Evolutionary conservation across 2,888 invertebrate genomes (phyloP), one percentile per base, ranked within the genome.

Genomic region (Caenorhabditis panamensis): DNA sequence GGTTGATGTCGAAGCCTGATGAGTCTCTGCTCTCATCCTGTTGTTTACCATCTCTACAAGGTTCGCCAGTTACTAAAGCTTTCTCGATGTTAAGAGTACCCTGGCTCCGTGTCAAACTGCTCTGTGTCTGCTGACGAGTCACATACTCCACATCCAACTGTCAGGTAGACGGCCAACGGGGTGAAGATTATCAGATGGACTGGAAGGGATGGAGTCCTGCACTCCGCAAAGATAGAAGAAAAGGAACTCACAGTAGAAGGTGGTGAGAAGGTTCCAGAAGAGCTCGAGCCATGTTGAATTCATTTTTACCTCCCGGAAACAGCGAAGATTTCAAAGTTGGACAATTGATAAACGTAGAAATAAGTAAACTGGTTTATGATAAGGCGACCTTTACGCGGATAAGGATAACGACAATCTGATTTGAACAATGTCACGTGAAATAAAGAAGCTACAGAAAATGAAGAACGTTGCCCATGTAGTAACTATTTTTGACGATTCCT

Each of bases 1-100:
- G 73, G 64, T 73, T 73, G 11, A 73, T 73, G 58, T 73, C 73
- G 28, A 66, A 73, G 22, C 73, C 73, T 16, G 49, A 28, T 6
- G 73, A 66, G 22, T 73, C 72, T 11, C 59, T 20, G n/a, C 53
- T 53, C 16, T 16, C 11, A 3, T 41, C 41, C 24, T 51, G 61
- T 26, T 51, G 59, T 6, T 22, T 37, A 44, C 31, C 62, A 44
- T 62, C 63, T n/a, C 24, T 63, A 71, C 54, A 26, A 11, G n/a
- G 6, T 26, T 13, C 9, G 8, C 28, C 8, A 31, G 31, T 31
- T 31, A 31, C 31, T 31, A 9, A 6, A 31, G 31, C 31, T 31
- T 31, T 31, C 9, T 4, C 5, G 31, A 6, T 31, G 9, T 9
- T 31, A n/a, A n/a, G n/a, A n/a, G 31, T 31, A 31, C 31, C 31